Base-by-base conservation (phyloP, 2,113 vertebrate species). In the Pelodiscus sinensis region DNA sequence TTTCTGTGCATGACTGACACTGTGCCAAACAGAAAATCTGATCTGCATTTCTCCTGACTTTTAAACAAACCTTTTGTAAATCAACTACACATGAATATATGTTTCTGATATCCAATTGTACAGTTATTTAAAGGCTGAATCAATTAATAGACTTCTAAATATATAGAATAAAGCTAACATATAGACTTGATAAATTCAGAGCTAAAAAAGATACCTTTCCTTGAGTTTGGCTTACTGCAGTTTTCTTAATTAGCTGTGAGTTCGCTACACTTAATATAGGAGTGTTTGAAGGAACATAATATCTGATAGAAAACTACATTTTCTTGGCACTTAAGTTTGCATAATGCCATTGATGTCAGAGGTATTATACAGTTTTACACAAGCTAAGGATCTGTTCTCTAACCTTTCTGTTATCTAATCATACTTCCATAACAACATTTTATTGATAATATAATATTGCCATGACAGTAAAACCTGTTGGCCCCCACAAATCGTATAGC, bases 1-100 rank as follows among this genome's bases (percentile, higher is more conserved):
- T 88, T 92, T 94, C 79, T 92, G 5, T 52, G 52, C 90, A 92
- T 95, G 90, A 94, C 12, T 96, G 92, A 94, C 29, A 86, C 8
- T 9, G 51, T 97, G 83, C 83, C 90, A 95, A 93, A 93, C 21
- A 88, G 60, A 60, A 92, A 92, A 60, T 95, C 52, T 94, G 86
- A 93, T 62, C 79, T 92, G 31, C 22, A 62, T 81, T 90, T 94
- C 88, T 93, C 54, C 93, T 95, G 38, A 55, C 94, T 84, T 82
- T 60, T 87, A 91, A 95, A 44, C 13, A 96, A 93, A 92, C 81
- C 2, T 81, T 92, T 95, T 97, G 65, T 94, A 84, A 86, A 92
- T 19, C 73, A 24, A 88, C 73, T 86, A 85, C 96, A 97, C 95
- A 38, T 88, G 94, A 84, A 56, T 10, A 68, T 44, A 16, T 87